phyloP scores from a whole-genome alignment of 2,797 vertebrate genomes.

The Melanotaenia parkinsoni region DNA sequence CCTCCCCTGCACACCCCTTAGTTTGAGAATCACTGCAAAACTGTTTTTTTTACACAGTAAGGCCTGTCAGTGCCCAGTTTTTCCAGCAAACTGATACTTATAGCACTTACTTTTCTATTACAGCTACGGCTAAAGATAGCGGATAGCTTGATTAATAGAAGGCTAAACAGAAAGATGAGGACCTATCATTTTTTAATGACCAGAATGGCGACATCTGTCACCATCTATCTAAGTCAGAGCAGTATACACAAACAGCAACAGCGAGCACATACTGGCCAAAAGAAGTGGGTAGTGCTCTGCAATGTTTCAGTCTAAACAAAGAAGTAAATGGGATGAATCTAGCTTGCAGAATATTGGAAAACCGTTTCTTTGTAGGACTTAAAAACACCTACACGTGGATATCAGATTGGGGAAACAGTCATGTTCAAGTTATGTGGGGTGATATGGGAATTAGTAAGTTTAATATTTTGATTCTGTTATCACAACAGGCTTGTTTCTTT shows the following conservation, averaged over 20 bases:
- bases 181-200: conserved; percentile 53
- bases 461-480: neutral
- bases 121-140: conserved; percentile 57
- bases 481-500: neutral
- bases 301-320: neutral
- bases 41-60: conserved; percentile 22
- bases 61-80: conserved; percentile 25
- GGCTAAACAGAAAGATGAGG: conserved; percentile 55
- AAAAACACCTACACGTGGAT: conserved; percentile 1
- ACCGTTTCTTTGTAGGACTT: neutral
- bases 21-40: neutral
- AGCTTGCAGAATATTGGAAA: neutral
- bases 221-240: conserved; percentile 32
- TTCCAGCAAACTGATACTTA: conserved; percentile 43
- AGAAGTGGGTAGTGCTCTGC: neutral
- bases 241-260: conserved; percentile 14
- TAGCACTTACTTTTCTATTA: conserved; percentile 32
- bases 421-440: neutral
- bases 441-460: neutral
- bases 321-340: conserved; percentile 2
- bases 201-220: conserved; percentile 49
- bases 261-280: neutral
- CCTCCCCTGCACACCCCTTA: too few species aligned
- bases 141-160: conserved; percentile 54
- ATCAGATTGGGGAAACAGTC: neutral